Base-by-base conservation (phyloP, 2,888 invertebrate genomes). In the Hemithea aestivaria region DNA sequence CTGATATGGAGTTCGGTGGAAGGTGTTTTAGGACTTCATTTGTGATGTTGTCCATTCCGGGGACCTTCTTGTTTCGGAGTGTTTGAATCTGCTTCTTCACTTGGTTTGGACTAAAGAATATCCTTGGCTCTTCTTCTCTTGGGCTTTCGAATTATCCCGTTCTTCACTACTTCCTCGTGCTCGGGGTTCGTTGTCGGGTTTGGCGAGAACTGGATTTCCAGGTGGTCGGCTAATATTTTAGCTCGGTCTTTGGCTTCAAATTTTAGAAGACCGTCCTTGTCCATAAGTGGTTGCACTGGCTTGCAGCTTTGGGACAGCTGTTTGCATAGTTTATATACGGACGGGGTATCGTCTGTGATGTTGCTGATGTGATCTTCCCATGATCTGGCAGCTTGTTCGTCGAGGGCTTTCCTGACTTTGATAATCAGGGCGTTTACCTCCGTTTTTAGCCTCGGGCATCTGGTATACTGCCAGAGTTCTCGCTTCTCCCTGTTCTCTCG, bases 11-110 rank as follows among this genome's bases (percentile, higher is more conserved):
- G 5, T 40, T 40, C 1, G 20, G 35, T 1, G 54, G 49, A 0
- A 55, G 43, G 5, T 41, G 40, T 1, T 34, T 28, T 1, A 54
- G 48, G 1, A 42, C 44, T 6, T 12, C 26, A n/a, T 45, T 51
- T 0, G 56, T 10, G n/a, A n/a, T n/a, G n/a, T n/a, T n/a, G n/a
- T n/a, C n/a, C n/a, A n/a, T n/a, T n/a, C n/a, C n/a, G n/a, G n/a
- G n/a, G n/a, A n/a, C n/a, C n/a, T n/a, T n/a, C n/a, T n/a, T n/a
- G n/a, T n/a, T n/a, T n/a, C n/a, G n/a, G n/a, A n/a, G n/a, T n/a
- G n/a, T n/a, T n/a, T n/a, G n/a, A n/a, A n/a, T n/a, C n/a, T n/a
- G n/a, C n/a, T n/a, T n/a, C n/a, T n/a, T n/a, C n/a, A n/a, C n/a
- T n/a, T n/a, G n/a, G n/a, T n/a, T n/a, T n/a, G n/a, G n/a, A n/a